Evolutionary conservation across 2,888 invertebrate species (phyloP), one percentile per base, ranked within the genome.

Genomic region (Lymantria dispar): DNA sequence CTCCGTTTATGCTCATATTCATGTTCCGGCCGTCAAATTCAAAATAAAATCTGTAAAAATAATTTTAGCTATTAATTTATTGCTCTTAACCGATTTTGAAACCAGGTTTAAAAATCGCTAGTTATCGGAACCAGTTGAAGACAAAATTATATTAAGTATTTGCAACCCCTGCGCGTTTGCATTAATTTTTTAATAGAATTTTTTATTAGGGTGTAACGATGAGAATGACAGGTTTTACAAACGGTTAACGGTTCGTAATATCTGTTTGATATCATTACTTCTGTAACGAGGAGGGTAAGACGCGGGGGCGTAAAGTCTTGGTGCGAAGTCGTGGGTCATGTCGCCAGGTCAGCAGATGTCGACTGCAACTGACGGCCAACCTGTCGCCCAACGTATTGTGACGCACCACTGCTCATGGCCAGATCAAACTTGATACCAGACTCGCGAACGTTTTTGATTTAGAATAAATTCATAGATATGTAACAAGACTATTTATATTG

Each of bases 381-480:
- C 91, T 91, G 91, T 91, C 84, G 88, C 79, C 63, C 87, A 91
- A 90, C 90, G 88, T 88, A 78, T 68, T 81, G 87, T 79, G 80
- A 64, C 90, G 90, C 77, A 87, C 78, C 82, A 85, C 75, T 85
- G 86, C 79, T 75, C 80, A 69, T 63, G 68, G 62, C 64, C 70
- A 85, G 89, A 87, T 88, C 84, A 70, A 65, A 65, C 65, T 75
- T 76, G 88, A 87, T 87, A 87, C 56, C 73, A 64, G 64, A 72
- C 79, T 70, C 77, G 76, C 80, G 67, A 78, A 61, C 72, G 61
- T 79, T 77, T 82, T 79, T 76, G 83, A 82, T 83, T 85, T 78
- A 74, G 82, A 84, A n/a, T n/a, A 12, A 38, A 12, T 12, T 3
- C 12, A 38, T 38, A 38, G 38, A 38, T 36, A 36, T 11, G 7